Percentiles rank a stretch among this genome's conserved stretches.
Evolutionary conservation across 2,113 vertebrate genomes (phyloP).

Genomic region (Chloebia gouldiae): DNA sequence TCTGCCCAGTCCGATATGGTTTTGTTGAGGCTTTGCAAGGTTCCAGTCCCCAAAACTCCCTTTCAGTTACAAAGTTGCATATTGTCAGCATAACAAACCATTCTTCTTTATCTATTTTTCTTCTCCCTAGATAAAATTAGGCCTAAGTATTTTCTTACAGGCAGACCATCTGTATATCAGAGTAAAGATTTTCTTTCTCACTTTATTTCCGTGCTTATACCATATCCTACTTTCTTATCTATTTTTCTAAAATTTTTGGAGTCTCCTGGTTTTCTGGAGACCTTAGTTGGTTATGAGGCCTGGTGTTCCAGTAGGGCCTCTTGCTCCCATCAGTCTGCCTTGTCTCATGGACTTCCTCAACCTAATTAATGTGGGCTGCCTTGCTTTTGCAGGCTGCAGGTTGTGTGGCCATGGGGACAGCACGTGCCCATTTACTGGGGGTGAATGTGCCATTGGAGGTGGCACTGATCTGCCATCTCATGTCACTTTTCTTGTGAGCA

Average conservation of each 20-base stretch:
- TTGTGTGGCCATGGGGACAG: neutral
- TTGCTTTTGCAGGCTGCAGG: neutral
- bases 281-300: neutral
- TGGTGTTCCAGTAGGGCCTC: neutral
- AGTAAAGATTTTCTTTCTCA: neutral
- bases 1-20: neutral
- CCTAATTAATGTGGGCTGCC: neutral
- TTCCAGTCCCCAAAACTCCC: neutral
- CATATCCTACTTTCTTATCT: neutral
- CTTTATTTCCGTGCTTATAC: neutral
- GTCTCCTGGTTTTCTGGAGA: neutral
- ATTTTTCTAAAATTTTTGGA: neutral
- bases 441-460: neutral
- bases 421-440: accelerated
- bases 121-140: neutral
- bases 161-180: neutral
- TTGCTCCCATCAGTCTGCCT: neutral
- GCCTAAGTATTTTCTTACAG: neutral
- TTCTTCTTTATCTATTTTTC: neutral
- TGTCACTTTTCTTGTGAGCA: neutral
- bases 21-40: neutral
- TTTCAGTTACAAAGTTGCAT: neutral
- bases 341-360: neutral
- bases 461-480: neutral
- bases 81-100: neutral